Conservation (phyloP, 37 sponge, comb jelly and placozoan species). For the Mnemiopsis leidyi region DNA sequence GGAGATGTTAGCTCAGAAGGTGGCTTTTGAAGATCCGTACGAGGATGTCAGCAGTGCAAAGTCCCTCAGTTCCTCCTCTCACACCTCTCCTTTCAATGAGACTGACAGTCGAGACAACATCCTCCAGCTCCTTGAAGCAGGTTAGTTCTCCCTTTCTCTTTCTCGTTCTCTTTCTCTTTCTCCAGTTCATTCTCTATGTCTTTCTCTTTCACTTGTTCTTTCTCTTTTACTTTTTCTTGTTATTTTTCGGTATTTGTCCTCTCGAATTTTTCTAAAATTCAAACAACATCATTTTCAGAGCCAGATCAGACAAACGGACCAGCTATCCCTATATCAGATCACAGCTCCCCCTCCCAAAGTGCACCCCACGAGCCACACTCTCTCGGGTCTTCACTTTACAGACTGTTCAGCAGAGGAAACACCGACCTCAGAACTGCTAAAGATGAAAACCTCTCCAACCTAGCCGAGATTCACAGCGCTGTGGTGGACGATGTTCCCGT, state of each 20-base stretch:
- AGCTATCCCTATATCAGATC: neutral
- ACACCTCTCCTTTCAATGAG: neutral
- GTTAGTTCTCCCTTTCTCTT: neutral
- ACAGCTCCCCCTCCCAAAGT: neutral
- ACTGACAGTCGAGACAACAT: neutral
- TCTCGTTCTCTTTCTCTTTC: neutral
- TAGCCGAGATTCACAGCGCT: conserved; percentile 33
- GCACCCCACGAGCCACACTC: conserved; percentile 11
- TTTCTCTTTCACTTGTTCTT: neutral
- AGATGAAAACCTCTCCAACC: neutral
- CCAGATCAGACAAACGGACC: neutral
- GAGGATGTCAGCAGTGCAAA: conserved; percentile 14
- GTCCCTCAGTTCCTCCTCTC: neutral
- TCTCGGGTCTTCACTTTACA: conserved; percentile 60
- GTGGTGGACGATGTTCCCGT: conserved; percentile 33
- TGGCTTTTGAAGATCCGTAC: conserved; percentile 4
- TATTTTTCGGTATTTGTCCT: no score
- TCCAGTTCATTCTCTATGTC: neutral
- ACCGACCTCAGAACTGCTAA: neutral
- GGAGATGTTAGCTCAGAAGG: conserved; percentile 49
- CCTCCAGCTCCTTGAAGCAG: neutral
- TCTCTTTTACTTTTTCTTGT: no score
- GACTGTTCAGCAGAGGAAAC: conserved; percentile 21
- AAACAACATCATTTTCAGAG: neutral
- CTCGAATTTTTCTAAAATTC: no score